Evolutionary conservation across 1,140 invertebrate species (phyloP).

Genomic region (Anastrepha ludens): DNA sequence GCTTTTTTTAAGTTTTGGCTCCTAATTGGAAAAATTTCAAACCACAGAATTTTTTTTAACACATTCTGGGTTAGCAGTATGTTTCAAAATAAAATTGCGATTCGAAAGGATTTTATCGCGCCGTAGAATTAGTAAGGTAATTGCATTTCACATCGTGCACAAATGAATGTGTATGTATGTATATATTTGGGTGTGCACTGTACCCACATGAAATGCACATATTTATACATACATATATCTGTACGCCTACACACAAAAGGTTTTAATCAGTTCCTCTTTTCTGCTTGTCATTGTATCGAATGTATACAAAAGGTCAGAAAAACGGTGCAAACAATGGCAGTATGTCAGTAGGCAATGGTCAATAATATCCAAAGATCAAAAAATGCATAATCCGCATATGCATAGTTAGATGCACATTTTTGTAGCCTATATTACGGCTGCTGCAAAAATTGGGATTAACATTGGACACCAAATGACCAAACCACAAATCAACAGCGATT

Average conservation of each 20-base stretch:
- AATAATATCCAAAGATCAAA: neutral
- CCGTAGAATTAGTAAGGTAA: too few relatives aligned
- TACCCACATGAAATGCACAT: neutral
- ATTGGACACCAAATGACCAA: neutral
- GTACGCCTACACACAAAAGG: conserved; percentile 18
- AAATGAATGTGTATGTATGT: neutral
- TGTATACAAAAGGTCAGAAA: conserved; percentile 7
- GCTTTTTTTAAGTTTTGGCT: too few relatives aligned
- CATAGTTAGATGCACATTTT: neutral
- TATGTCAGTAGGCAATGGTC: conserved; percentile 15
- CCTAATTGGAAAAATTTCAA: too few relatives aligned
- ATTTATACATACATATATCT: neutral
- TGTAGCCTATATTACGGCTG: neutral
- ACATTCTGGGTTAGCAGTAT: too few relatives aligned
- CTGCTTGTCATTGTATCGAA: conserved; percentile 32
- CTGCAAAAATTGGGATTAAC: conserved; percentile 30
- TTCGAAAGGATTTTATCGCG: too few relatives aligned
- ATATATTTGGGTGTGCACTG: neutral
- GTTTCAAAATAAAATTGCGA: too few relatives aligned
- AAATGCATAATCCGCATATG: neutral
- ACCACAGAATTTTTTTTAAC: too few relatives aligned
- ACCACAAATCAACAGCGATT: neutral
- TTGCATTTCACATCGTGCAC: too few relatives aligned
- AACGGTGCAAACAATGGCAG: conserved; percentile 15
- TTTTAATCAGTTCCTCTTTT: conserved; percentile 36